Base-by-base conservation (phyloP, 2,797 vertebrate genomes). In the Chelidonichthys spinosus region DNA sequence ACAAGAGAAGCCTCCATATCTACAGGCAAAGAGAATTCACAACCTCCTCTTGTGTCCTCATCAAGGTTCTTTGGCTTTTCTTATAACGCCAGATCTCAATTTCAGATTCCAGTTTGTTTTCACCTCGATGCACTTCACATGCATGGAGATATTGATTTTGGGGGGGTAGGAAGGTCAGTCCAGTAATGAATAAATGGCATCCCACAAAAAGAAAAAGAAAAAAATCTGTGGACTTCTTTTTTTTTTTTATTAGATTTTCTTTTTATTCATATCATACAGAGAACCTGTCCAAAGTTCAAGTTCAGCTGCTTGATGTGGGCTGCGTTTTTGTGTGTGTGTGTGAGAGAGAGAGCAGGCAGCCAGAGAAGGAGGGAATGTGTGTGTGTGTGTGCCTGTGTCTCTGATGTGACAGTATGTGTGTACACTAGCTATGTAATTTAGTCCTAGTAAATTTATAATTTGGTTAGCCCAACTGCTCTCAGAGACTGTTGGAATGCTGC, bases 381-480 rank as follows among this genome's bases (percentile, higher is more conserved):
- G 50, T 52, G 67, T 56, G 58, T 70, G 25, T 56, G 53, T 67
- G 63, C 76, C 55, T 76, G 82, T 67, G 79, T 83, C 69, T 76
- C 73, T 90, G 85, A 89, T 85, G 84, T 90, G 88, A 83, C 85
- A 87, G 81, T 85, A 76, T 88, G 89, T 91, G 88, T 89, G 81
- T 85, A 87, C 83, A 87, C 74, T 81, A 68, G 82, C 85, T 85
- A 84, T 89, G 88, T 91, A 90, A 93, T 92, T 91, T 90, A 90
- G 87, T 89, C 84, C 86, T 92, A 90, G 90, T 92, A 91, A 90
- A 91, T 93, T 78, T 91, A 90, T 92, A 90, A 93, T 93, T 92
- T 85, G 85, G 89, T 92, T 91, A 90, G 89, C 66, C 89, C 89
- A 91, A 91, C 88, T 87, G 88, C 90, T 93, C 89, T 73, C 79